Base-by-base conservation (phyloP, 2,113 vertebrate species). In the Pionites leucogaster region DNA sequence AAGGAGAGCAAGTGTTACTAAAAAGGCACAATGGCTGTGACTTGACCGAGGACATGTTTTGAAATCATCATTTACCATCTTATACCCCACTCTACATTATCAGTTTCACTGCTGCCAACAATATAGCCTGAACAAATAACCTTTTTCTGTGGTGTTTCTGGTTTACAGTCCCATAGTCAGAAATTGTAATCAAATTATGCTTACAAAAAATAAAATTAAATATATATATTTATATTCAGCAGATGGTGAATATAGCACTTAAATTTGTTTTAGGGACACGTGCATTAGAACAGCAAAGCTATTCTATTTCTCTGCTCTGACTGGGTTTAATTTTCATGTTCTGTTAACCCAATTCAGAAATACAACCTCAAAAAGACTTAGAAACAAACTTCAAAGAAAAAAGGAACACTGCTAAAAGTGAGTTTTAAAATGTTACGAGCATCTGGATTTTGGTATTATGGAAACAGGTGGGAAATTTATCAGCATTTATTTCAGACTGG, bases 371-470 rank as follows among this genome's bases (percentile, higher is more conserved):
- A 19, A 83, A 80, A 86, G 4, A 10, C 24, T 94, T 77, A 41
- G 57, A 82, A 94, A 52, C 10, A 72, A 90, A 70, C 63, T 90
- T 90, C 86, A 95, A 93, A 96, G 77, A 15, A 70, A 94, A 91
- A 91, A 90, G 11, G 17, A 90, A 90, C 79, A 69, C 63, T 68
- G 25, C 50, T 70, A 53, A 79, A 63, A 80, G 27, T 69, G 53
- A 82, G 41, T 55, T 90, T 88, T 81, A 88, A 87, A 90, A 77
- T 23, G 33, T 91, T 79, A 90, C 1, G 2, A 93, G 53, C 82
- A 81, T 88, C 82, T 96, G 92, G 71, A 77, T 68, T 95, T 95
- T 78, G 23, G 3, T 37, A 59, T 63, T 78, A 6, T 22, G 11
- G 53, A 82, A 95, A 62, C 63, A 86, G 64, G 42, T 0, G 20